These are phyloP conservation scores for Hoplodrina ambigua DNA, from an alignment of 2,888 invertebrate genomes.

Conservation along the genomic window DNA sequence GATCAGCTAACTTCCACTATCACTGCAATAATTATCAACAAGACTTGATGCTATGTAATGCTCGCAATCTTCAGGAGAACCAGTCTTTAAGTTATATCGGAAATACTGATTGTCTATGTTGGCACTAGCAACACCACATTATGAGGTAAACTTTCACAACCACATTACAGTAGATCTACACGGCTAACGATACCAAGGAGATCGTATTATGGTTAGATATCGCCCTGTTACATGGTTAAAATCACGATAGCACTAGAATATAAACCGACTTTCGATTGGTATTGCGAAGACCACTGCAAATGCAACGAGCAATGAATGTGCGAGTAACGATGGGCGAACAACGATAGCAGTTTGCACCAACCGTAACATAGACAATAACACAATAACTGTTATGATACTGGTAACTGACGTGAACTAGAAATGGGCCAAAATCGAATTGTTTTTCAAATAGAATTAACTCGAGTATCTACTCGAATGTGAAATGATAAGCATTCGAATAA, in stretches of 20 bases:
- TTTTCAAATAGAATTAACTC: conserved; percentile 3
- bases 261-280: conserved; percentile 45
- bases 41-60: conserved; percentile 4
- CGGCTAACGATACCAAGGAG: conserved; percentile 20
- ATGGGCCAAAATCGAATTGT: conserved; percentile 18
- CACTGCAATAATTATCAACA: not conserved
- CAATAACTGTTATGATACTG: conserved; percentile 41
- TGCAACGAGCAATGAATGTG: conserved; percentile 52
- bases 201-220: conserved; percentile 24
- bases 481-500: not conserved
- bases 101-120: conserved; percentile 32
- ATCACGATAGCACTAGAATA: conserved; percentile 29
- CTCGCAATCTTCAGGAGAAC: conserved; percentile 33
- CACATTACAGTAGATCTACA: not conserved
- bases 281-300: conserved; percentile 36
- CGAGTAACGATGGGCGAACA: conserved; percentile 48
- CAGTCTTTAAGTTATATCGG: conserved; percentile 10
- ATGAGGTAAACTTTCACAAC: conserved; percentile 33
- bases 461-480: too few relatives aligned
- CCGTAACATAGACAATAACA: conserved; percentile 41
- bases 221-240: conserved; percentile 38
- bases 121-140: conserved; percentile 6
- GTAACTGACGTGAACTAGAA: conserved; percentile 31
- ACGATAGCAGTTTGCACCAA: conserved; percentile 46
- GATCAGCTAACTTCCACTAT: not conserved